A percentile compares a stretch with the other conserved stretches of the same genome.
Conservation (phyloP, 2,797 vertebrate genomes). For the Mormyrops attenuatus region DNA sequence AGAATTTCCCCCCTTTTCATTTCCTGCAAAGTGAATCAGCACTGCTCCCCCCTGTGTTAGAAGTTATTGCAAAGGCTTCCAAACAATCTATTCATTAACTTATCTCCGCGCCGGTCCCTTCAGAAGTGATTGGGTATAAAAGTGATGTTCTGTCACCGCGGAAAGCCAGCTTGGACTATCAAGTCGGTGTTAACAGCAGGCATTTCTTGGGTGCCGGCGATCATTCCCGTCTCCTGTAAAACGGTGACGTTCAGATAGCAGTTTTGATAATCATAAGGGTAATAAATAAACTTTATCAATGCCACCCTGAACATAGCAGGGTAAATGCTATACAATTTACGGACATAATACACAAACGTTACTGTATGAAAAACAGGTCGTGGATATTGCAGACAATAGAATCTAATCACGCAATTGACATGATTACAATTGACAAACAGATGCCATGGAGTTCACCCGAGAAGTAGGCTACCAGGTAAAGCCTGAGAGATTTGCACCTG, state of each 20-base stretch:
- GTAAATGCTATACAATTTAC: not conserved
- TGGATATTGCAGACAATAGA: not conserved
- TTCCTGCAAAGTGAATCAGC: not conserved
- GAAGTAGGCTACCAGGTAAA: not conserved
- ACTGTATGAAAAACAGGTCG: not conserved
- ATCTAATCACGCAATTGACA: not conserved
- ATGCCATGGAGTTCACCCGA: not conserved
- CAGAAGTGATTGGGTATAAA: not conserved
- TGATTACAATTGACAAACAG: not conserved
- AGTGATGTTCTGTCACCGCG: not conserved
- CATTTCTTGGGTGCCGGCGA: not conserved
- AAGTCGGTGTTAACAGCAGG: not conserved
- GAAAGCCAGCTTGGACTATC: not conserved
- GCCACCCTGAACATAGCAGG: not conserved
- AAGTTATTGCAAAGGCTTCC: not conserved
- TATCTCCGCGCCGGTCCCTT: not conserved
- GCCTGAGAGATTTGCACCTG: not conserved
- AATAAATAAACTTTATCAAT: constrained; percentile 2
- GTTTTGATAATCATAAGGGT: not conserved
- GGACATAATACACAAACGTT: not conserved
- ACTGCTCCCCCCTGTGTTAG: not conserved
- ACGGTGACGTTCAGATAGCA: not conserved
- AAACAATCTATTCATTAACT: constrained; percentile 1
- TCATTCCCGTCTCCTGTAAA: not conserved
- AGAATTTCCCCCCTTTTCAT: not conserved